These are phyloP conservation scores for Itoplectis maculator DNA, from an alignment of 2,888 invertebrate species.

Conservation along the genomic window DNA sequence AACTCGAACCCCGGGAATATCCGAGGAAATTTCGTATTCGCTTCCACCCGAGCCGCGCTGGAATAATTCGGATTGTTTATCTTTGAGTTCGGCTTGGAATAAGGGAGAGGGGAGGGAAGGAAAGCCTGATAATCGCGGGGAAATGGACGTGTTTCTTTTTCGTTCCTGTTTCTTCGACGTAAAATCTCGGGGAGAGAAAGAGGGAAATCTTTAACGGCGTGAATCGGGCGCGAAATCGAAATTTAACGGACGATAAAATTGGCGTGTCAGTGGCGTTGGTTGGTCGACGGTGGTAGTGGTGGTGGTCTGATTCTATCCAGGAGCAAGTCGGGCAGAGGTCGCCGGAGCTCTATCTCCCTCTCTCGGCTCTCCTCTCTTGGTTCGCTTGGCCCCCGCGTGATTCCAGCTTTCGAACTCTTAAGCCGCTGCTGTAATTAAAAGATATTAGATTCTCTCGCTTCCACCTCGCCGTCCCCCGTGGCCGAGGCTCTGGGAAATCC, in stretches of 20 bases:
- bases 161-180: too few species aligned
- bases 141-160: not conserved
- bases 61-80: not conserved
- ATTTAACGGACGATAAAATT: constrained; percentile 68
- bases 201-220: constrained; percentile 8
- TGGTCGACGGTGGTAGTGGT: constrained; percentile 11
- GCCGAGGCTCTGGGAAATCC: constrained; percentile 56
- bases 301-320: constrained; percentile 12
- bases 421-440: constrained; percentile 66
- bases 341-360: constrained; percentile 28
- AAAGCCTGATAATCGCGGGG: not conserved
- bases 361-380: not conserved
- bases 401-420: constrained; percentile 69
- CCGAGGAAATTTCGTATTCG: constrained; percentile 6
- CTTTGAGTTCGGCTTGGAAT: not conserved
- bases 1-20: not conserved
- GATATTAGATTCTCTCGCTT: constrained; percentile 66
- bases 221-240: constrained; percentile 58
- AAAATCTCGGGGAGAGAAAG: too few species aligned
- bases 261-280: constrained; percentile 37
- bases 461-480: constrained; percentile 19
- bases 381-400: constrained; percentile 49
- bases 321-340: constrained; percentile 30
- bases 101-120: too few species aligned
- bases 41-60: not conserved